phyloP scores from a whole-genome alignment of 2,888 invertebrate species.

The Taphrorychus bicolor region DNA sequence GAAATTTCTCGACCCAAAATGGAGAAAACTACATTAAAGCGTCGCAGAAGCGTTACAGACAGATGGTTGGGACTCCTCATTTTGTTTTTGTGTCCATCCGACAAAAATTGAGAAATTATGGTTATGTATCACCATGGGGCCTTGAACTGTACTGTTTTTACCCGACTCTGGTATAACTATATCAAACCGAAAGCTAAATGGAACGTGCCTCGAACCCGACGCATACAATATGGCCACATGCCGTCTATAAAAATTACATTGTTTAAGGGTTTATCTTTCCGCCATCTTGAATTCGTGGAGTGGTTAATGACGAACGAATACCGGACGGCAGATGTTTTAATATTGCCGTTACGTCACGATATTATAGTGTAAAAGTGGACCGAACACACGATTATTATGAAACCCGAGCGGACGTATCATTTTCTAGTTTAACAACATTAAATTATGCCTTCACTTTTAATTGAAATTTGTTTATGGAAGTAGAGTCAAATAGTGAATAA shows the following conservation, averaged over 20 bases:
- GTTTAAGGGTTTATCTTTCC: conserved; percentile 41
- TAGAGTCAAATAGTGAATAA: too few species aligned
- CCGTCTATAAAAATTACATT: conserved; percentile 39
- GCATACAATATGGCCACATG: conserved; percentile 38
- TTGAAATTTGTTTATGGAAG: not conserved
- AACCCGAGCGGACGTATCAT: conserved; percentile 12
- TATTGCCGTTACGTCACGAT: conserved; percentile 28
- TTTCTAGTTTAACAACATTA: conserved; percentile 5
- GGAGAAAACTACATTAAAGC: not conserved
- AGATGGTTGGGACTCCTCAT: too few species aligned
- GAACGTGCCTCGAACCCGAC: conserved; percentile 16
- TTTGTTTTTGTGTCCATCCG: too few species aligned
- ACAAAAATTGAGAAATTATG: not conserved
- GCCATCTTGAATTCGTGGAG: conserved; percentile 34
- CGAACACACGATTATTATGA: conserved; percentile 14
- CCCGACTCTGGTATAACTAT: not conserved
- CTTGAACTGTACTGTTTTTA: too few species aligned
- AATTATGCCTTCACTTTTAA: not conserved
- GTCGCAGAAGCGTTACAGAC: too few species aligned
- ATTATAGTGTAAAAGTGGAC: conserved; percentile 30
- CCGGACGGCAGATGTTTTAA: conserved; percentile 39
- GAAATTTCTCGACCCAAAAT: not conserved
- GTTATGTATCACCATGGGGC: too few species aligned
- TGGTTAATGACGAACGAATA: conserved; percentile 22
- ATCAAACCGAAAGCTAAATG: not conserved